A percentile compares a stretch with the other conserved stretches of the same genome.
These are phyloP conservation scores for Canis aureus DNA, from an alignment of 2,113 vertebrate genomes.

Conservation along the genomic window DNA sequence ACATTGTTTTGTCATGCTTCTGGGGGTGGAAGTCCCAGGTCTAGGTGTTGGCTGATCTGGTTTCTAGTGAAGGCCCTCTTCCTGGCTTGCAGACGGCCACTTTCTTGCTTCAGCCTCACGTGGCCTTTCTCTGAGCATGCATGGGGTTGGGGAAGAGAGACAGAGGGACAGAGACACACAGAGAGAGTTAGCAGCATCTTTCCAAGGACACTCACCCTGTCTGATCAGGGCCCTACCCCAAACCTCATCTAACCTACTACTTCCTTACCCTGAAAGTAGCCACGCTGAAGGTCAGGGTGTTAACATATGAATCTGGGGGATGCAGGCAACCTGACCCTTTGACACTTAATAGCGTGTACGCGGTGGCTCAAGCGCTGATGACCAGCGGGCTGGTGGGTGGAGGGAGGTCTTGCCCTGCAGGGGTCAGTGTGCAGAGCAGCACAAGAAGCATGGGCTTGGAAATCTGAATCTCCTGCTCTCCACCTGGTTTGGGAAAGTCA, in stretches of 20 bases:
- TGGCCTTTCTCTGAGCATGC: not conserved
- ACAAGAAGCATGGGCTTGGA: not conserved
- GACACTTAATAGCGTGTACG: fast-evolving
- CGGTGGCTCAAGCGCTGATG: fast-evolving
- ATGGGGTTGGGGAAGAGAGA: not conserved
- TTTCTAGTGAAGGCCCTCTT: not conserved
- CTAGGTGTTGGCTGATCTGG: fast-evolving
- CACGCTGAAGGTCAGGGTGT: not conserved
- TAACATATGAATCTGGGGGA: not conserved
- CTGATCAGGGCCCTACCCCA: not conserved
- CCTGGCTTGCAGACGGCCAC: not conserved
- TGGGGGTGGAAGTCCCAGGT: not conserved
- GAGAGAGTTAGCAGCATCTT: not conserved
- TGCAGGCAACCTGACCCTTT: not conserved
- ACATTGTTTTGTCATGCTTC: not conserved
- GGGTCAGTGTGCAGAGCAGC: not conserved
- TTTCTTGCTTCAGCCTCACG: fast-evolving
- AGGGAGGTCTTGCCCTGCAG: too few relatives aligned
- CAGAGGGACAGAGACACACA: not conserved
- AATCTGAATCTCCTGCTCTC: not conserved
- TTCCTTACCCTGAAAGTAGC: not conserved
- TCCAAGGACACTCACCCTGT: too few relatives aligned
- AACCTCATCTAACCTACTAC: not conserved
- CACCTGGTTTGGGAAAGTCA: not conserved
- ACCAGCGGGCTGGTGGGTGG: not conserved